Evolutionary conservation across 1,140 invertebrate species (phyloP), one percentile per base, ranked within the genome.

Genomic region (Drosophila hydei): DNA sequence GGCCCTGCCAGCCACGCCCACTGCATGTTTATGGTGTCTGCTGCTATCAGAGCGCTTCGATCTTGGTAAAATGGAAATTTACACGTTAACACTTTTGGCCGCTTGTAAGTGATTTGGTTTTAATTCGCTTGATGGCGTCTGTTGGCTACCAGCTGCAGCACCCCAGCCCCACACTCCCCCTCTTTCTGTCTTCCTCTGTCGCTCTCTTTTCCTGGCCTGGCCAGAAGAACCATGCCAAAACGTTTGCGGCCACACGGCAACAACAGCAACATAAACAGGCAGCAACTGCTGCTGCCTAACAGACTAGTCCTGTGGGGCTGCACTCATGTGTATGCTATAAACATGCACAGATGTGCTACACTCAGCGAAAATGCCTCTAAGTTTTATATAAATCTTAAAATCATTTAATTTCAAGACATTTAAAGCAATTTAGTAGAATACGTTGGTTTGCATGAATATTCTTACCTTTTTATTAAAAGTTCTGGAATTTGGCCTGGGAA

Each of bases 21-120:
- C 67, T 72, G 68, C 55, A 77, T 85, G 81, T 85, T 80, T 85
- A 87, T 81, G 64, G 75, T 88, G 73, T 87, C 78, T 87, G 74
- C 52, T 68, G 71, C 71, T 87, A 87, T 87, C 81, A 70, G 75
- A 72, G 74, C 56, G 70, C 81, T 87, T 87, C 81, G 81, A 87
- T 87, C 81, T 87, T 83, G 78, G 75, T 85, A 87, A 87, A 56
- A 87, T 87, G 81, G 83, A 87, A 87, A 87, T 87, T 87, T 87
- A 87, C 81, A 87, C 81, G 81, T 87, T 87, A 87, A 87, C 81
- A 87, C 83, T 87, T 87, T 87, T 88, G 80, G 81, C 81, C 81
- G 83, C 83, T 87, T 88, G 81, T 87, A 87, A 87, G 83, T 87
- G 81, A 87, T 87, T 87, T 87, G 81, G 81, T 88, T 87, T 87